Base-by-base conservation (phyloP, 2,797 vertebrate species). In the Hippopotamyrus pictus region DNA sequence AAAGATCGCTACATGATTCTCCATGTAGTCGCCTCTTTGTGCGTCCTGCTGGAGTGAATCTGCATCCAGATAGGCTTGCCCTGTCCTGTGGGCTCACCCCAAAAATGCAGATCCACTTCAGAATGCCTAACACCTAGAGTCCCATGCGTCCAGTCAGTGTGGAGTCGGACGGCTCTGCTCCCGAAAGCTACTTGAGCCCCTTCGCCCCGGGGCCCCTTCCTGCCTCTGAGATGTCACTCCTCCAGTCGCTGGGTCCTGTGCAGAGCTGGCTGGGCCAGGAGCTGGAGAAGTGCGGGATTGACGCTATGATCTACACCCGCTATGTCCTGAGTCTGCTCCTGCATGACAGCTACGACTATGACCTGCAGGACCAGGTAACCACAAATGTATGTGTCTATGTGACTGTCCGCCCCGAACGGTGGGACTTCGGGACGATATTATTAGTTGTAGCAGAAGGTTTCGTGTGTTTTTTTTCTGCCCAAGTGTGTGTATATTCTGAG, bases 221-320 rank as follows among this genome's bases (percentile, higher is more conserved):
- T 94, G 95, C 96, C 93, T 96, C 97, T 94, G 97, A 97, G 96
- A 99, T 99, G 98, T 99, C 99, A 95, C 96, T 99, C 95, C 97
- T 99, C 94, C 99, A 98, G 95, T 98, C 98, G 62, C 95, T 99
- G 95, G 98, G 97, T 94, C 99, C 99, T 91, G 98, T 99, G 93
- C 98, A 99, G 96, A 99, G 97, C 96, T 99, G 99, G 99, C 97
- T 99, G 93, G 98, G 98, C 93, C 99, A 99, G 95, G 99, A 99
- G 97, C 97, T 99, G 90, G 99, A 99, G 96, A 99, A 99, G 95
- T 99, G 99, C 95, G 99, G 99, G 96, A 99, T 99, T 86, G 99
- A 99, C 94, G 98, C 98, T 94, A 97, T 99, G 97, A 98, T 99
- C 94, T 99, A 99, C 94, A 99, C 98, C 92, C 97, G 99, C 93